These are phyloP conservation scores for Drosophila paranaensis DNA, from an alignment of 2,888 invertebrate species.

Conservation along the genomic window DNA sequence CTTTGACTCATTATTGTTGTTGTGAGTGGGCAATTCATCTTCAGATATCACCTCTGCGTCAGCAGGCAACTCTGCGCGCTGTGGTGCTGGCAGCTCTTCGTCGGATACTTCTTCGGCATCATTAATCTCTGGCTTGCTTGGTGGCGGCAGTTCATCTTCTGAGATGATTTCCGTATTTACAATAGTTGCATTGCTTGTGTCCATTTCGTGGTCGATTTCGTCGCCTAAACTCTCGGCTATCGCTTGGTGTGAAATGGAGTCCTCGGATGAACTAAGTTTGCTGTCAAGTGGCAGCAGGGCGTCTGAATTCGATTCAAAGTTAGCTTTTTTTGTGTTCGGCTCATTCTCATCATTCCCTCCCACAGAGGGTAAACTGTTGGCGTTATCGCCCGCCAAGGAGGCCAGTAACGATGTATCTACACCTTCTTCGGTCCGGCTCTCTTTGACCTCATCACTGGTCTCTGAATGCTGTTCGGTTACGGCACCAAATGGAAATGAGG, in stretches of 20 bases:
- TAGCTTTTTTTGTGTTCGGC: constrained; percentile 63
- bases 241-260: constrained; percentile 82
- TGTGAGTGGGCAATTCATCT: constrained; percentile 89
- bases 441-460: constrained; percentile 83
- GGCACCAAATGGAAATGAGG: constrained; percentile 84
- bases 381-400: constrained; percentile 84
- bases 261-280: constrained; percentile 79
- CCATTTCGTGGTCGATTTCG: constrained; percentile 59
- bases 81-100: constrained; percentile 90
- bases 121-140: constrained; percentile 90
- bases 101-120: constrained; percentile 94
- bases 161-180: constrained; percentile 94
- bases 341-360: constrained; percentile 81
- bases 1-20: constrained; percentile 53
- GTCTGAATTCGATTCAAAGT: constrained; percentile 72
- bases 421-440: constrained; percentile 70
- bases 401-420: constrained; percentile 84
- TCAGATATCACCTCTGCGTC: constrained; percentile 93
- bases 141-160: constrained; percentile 91
- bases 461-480: constrained; percentile 81
- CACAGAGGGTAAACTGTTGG: constrained; percentile 84
- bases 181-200: constrained; percentile 85
- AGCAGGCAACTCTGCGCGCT: constrained; percentile 89
- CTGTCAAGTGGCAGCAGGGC: constrained; percentile 59
- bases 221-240: constrained; percentile 81